Percentiles rank a stretch among this genome's conserved stretches.
These are phyloP conservation scores for Catagonus wagneri DNA, from an alignment of 2,113 vertebrate genomes.

Conservation along the genomic window DNA sequence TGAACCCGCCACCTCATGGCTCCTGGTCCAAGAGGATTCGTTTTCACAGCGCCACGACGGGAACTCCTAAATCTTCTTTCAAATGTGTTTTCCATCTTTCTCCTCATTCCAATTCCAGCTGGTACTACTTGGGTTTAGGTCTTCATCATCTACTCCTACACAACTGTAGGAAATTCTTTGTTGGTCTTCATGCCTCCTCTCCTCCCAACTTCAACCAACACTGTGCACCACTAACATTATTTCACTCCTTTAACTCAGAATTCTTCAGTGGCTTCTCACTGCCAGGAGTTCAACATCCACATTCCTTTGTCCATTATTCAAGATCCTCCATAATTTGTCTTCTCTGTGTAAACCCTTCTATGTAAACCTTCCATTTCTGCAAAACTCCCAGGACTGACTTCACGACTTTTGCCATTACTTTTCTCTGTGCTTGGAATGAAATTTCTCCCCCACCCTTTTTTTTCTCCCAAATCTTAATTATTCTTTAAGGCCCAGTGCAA, in stretches of 20 bases:
- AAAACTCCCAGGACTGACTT: neutral
- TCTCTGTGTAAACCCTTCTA: neutral
- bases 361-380: neutral
- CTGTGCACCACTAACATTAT: neutral
- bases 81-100: neutral
- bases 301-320: neutral
- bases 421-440: neutral
- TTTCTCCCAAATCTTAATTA: neutral
- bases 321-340: neutral
- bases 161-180: neutral
- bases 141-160: neutral
- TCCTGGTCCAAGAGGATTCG: too few relatives aligned
- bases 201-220: neutral
- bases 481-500: neutral
- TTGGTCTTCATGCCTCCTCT: neutral
- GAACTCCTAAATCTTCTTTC: too few relatives aligned
- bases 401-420: neutral
- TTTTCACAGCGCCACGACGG: too few relatives aligned
- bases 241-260: conserved; percentile 16
- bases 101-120: neutral
- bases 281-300: neutral
- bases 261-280: neutral
- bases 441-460: neutral
- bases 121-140: neutral
- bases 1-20: too few relatives aligned